Conservation (phyloP, 2,888 invertebrate species). For the Spisula solida region DNA sequence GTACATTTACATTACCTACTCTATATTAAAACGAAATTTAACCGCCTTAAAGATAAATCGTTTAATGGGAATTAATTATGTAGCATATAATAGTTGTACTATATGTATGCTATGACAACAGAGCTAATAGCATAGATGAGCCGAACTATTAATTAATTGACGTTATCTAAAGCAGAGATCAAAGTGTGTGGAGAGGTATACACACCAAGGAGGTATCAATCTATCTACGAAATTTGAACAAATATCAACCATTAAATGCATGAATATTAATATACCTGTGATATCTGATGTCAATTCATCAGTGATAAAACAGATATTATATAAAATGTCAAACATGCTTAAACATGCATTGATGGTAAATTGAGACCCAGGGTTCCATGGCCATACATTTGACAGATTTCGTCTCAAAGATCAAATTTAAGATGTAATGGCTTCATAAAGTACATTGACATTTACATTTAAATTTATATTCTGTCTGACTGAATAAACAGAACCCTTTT, state of each 20-base stretch:
- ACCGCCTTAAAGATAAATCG: too few relatives aligned
- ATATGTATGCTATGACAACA: neutral
- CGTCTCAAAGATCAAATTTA: too few relatives aligned
- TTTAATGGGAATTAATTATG: too few relatives aligned
- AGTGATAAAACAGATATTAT: neutral
- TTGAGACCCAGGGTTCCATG: neutral
- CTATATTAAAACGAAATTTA: too few relatives aligned
- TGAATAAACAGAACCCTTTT: too few relatives aligned
- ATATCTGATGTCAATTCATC: constrained; percentile 4
- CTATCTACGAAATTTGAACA: neutral
- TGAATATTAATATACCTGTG: neutral
- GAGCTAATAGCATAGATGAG: neutral
- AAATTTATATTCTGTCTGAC: too few relatives aligned
- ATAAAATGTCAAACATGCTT: neutral
- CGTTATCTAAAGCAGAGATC: neutral
- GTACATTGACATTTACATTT: too few relatives aligned
- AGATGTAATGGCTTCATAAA: too few relatives aligned
- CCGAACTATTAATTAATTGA: neutral
- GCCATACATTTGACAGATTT: too few relatives aligned
- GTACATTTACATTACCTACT: too few relatives aligned
- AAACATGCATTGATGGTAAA: neutral
- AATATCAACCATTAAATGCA: constrained; percentile 6
- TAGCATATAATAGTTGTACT: too few relatives aligned
- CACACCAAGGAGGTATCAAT: neutral
- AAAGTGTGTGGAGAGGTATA: neutral